A percentile compares a stretch with the other conserved stretches of the same genome.
Conservation (phyloP, 2,888 invertebrate genomes). For the Digitonthophagus gazella region DNA sequence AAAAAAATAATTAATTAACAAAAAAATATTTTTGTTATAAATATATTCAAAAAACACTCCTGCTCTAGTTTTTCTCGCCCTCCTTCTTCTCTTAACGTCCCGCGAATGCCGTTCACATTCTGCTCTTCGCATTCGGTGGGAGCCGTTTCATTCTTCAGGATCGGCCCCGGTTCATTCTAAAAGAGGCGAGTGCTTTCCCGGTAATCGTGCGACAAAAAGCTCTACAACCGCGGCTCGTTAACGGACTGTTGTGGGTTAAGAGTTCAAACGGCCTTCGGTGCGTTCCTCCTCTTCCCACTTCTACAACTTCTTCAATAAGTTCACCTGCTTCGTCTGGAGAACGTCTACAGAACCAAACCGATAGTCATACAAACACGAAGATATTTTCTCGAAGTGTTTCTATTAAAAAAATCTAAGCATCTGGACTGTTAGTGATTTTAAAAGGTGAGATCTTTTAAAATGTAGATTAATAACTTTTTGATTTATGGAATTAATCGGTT, state of each 20-base stretch:
- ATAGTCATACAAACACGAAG: neutral
- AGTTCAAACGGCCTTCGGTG: neutral
- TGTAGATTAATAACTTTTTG: no score
- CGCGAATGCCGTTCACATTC: neutral
- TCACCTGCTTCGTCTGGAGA: neutral
- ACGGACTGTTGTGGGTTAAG: neutral
- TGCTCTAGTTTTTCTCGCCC: no score
- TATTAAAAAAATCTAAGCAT: neutral
- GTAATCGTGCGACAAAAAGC: neutral
- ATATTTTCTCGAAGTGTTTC: neutral
- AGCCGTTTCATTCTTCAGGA: no score
- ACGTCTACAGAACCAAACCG: neutral
- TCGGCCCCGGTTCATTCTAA: neutral
- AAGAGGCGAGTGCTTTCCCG: neutral
- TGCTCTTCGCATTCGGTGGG: neutral
- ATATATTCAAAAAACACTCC: no score
- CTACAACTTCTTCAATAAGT: neutral
- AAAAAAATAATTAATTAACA: no score
- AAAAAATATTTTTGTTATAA: no score
- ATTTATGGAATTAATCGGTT: neutral
- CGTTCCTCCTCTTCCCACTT: constrained; percentile 1
- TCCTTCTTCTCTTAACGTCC: no score
- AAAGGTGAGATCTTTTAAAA: neutral
- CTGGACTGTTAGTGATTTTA: no score
- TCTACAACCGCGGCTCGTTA: neutral